phyloP scores from a whole-genome alignment of 2,888 invertebrate genomes.

The Ariolimax columbianus region DNA sequence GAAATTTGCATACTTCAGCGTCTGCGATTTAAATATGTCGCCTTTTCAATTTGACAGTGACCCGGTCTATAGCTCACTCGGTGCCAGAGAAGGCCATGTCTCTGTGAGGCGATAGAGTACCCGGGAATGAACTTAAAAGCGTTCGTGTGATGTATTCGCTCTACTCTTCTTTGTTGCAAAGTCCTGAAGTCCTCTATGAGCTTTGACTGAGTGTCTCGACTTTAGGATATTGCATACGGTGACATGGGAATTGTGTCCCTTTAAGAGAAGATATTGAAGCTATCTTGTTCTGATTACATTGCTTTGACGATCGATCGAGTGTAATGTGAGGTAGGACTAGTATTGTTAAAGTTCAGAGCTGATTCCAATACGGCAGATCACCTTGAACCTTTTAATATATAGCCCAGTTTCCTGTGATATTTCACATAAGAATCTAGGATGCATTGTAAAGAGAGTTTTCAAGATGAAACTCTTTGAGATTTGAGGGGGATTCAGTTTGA shows the following conservation, averaged over 20 bases:
- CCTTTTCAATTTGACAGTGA: slow-evolving; percentile 3
- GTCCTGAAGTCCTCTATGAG: not conserved
- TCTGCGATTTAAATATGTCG: slow-evolving; percentile 1
- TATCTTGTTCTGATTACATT: not conserved
- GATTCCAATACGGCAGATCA: not conserved
- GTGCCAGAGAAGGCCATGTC: not conserved
- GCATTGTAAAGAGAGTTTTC: no score
- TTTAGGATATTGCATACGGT: not conserved
- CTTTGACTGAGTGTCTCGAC: not conserved
- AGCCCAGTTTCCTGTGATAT: no score
- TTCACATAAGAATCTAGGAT: no score
- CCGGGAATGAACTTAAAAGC: not conserved
- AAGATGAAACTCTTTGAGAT: no score
- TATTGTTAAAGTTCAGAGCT: not conserved
- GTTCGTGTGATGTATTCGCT: not conserved
- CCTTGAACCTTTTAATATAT: no score
- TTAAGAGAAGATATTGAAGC: not conserved
- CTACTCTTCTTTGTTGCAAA: not conserved
- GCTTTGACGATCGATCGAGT: not conserved
- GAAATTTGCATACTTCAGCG: not conserved
- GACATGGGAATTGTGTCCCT: not conserved
- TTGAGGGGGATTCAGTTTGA: no score
- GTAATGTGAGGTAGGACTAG: not conserved
- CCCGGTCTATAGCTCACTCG: not conserved
- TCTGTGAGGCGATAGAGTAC: not conserved